Evolutionary conservation across 2,797 vertebrate species (phyloP).

Genomic region (Falco novaeseelandiae): DNA sequence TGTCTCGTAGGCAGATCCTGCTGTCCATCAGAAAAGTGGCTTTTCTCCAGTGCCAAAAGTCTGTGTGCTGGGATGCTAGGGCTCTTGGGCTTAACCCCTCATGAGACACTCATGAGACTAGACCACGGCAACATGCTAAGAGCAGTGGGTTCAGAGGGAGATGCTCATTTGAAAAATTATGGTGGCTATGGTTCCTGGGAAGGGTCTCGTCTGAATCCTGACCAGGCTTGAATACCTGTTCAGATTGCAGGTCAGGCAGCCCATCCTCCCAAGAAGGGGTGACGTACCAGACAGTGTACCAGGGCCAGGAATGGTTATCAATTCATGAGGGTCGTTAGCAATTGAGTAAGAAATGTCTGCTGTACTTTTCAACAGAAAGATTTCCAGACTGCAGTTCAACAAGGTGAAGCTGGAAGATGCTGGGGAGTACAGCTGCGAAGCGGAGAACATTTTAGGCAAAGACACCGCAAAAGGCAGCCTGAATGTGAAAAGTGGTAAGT

Average conservation of each 20-base stretch:
- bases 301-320: constrained; percentile 7
- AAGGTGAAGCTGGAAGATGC: constrained; percentile 92
- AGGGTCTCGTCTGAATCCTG: background rate
- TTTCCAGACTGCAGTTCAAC: constrained; percentile 94
- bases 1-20: rapidly evolving
- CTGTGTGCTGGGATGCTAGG: background rate
- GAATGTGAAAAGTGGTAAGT: constrained; percentile 95
- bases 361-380: constrained; percentile 86
- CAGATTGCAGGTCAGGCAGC: background rate
- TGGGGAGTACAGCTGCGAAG: constrained; percentile 97
- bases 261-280: background rate
- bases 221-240: background rate
- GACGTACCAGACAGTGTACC: background rate
- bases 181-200: background rate
- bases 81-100: background rate
- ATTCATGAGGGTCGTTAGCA: background rate
- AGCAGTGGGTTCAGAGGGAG: background rate
- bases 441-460: constrained; percentile 90
- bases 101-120: background rate
- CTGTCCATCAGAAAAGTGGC: background rate
- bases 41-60: background rate
- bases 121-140: rapidly evolving
- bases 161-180: background rate
- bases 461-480: constrained; percentile 90
- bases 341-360: constrained; percentile 57